Evolutionary conservation across 2,888 invertebrate species (phyloP), one percentile per base, ranked within the genome.

Genomic region (Lampropteryx suffumata): DNA sequence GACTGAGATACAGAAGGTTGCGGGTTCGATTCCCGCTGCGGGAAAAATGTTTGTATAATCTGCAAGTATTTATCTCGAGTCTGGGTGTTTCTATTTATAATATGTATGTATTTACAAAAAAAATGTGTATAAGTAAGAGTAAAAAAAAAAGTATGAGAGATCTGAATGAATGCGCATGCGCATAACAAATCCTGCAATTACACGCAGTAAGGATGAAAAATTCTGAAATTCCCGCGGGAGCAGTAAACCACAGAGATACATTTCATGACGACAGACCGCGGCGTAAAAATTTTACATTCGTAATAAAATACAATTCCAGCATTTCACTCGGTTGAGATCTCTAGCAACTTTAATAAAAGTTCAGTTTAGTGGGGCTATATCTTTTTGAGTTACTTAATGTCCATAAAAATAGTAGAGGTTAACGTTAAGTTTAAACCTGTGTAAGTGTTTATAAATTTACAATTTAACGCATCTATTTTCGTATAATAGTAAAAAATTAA

Each of bases 281-380:
- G 62, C 65, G 64, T 67, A 59, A 64, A 64, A 65, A 63, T 70
- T 64, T 66, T 57, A 69, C 61, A 64, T 62, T 65, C 55, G 61
- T 57, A 62, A 62, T 67, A 70, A 71, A 67, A 60, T 64, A 59
- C 51, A 51, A 49, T 54, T 57, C 47, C 46, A 55, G 50, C 57
- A 41, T 57, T 53, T 53, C 46, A 52, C 46, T 41, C 43, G 50
- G 45, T n/a, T 43, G 24, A 41, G 40, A 41, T 29, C 44, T 46
- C 44, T 36, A 29, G 50, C 33, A 41, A 41, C 36, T 42, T 50
- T 52, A 28, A 52, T 44, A 56, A 41, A 34, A 43, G 46, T 50
- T 51, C 42, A 45, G 37, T 51, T 46, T 40, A 40, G 29, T 49
- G 30, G 11, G 30, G 36, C 35, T 36, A 49, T 53, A 48, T 53